Conservation (phyloP, 1,140 invertebrate genomes). For the Asobara japonica region DNA sequence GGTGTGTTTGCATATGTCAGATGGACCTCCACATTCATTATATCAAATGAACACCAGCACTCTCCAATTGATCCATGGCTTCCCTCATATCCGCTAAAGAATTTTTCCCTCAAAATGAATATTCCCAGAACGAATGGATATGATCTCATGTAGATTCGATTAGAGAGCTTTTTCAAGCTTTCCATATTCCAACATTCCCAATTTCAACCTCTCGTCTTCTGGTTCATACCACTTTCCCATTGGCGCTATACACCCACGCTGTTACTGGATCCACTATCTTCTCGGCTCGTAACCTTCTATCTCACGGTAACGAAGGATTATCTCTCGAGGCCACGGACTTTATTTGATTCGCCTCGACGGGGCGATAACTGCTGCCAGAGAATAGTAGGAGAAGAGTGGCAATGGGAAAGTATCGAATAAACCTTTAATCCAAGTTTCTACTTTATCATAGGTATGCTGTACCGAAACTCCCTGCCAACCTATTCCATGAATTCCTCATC, state of each 20-base stretch:
- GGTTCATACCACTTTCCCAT: background rate
- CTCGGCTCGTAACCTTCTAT: conserved; percentile 5
- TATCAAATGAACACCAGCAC: too few relatives aligned
- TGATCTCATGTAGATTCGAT: background rate
- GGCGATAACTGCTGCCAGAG: background rate
- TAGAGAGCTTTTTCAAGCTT: background rate
- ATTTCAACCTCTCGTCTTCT: background rate
- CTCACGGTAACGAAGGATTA: conserved; percentile 3
- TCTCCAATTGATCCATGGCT: too few relatives aligned
- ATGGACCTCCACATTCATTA: too few relatives aligned
- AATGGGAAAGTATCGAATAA: background rate
- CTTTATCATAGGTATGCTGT: background rate
- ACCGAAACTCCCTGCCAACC: background rate
- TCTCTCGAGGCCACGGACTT: conserved; percentile 7
- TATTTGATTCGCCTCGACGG: conserved; percentile 16
- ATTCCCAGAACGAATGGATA: background rate
- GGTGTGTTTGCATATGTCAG: too few relatives aligned
- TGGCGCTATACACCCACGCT: background rate
- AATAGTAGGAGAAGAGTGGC: background rate
- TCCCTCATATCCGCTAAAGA: too few relatives aligned
- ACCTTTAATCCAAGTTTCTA: background rate
- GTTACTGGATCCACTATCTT: conserved; percentile 3
- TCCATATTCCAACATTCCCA: background rate
- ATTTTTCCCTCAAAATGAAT: background rate
- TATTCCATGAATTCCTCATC: background rate